Conservation (phyloP, 2,113 vertebrate species). For the Vidua chalybeata region DNA sequence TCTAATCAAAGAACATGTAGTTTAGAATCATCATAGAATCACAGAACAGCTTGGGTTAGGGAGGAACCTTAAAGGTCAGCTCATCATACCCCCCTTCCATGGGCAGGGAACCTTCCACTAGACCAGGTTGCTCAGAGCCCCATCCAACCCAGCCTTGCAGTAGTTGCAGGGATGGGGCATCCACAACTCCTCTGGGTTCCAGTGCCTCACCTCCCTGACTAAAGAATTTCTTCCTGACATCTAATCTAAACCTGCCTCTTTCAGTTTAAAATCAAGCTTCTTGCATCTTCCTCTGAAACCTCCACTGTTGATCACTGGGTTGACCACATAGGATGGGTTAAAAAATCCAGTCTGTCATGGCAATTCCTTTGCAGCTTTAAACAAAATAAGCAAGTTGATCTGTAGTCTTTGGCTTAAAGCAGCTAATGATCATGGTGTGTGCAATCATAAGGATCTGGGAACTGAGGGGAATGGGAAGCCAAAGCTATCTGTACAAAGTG, state of each 20-base stretch:
- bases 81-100: not conserved
- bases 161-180: not conserved
- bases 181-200: not conserved
- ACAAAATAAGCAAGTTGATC: not conserved
- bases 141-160: not conserved
- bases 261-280: not conserved
- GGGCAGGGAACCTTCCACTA: not conserved
- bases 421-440: not conserved
- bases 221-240: not conserved
- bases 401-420: not conserved
- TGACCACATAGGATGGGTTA: not conserved
- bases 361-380: not conserved
- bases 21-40: not conserved
- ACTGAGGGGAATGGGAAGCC: not conserved
- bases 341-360: not conserved
- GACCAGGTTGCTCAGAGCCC: not conserved
- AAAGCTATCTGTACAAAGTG: not conserved
- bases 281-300: not conserved
- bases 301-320: not conserved
- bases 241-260: not conserved
- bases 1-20: not conserved
- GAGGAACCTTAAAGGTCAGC: not conserved
- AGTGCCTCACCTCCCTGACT: not conserved
- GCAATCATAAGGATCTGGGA: not conserved
- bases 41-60: not conserved